phyloP scores from a whole-genome alignment of 2,797 vertebrate species.

The Cuniculus paca region DNA sequence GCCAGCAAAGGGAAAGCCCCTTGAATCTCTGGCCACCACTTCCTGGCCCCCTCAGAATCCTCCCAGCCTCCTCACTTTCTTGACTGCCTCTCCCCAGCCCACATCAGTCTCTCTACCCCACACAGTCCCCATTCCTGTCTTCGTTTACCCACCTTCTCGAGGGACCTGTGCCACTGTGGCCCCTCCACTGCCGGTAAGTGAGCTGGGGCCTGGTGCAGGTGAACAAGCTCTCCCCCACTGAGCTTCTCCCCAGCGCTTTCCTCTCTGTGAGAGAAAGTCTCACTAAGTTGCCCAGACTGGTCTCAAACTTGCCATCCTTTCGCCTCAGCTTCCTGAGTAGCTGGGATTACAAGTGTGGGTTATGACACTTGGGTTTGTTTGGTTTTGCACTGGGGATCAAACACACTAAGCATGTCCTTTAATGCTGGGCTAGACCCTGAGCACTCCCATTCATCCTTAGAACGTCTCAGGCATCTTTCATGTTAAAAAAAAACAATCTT shows the following conservation, averaged over 20 bases:
- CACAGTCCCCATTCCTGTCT: background rate
- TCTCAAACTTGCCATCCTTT: background rate
- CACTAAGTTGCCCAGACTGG: background rate
- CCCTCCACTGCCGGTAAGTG: background rate
- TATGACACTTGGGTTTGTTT: background rate
- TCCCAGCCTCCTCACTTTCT: background rate
- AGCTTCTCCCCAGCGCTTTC: background rate
- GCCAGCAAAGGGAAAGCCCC: background rate
- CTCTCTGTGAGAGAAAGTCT: background rate
- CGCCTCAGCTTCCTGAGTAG: background rate
- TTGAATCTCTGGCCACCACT: background rate
- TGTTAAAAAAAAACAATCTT: conserved; percentile 29
- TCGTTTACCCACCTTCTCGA: background rate
- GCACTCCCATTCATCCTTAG: background rate
- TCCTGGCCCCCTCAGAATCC: background rate
- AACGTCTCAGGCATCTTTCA: background rate
- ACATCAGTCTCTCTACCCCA: background rate
- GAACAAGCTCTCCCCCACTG: background rate
- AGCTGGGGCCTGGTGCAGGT: background rate
- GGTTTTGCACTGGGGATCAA: background rate
- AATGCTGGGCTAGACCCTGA: too few relatives aligned
- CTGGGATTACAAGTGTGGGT: background rate
- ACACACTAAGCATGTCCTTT: background rate
- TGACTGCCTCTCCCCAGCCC: background rate
- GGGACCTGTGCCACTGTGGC: background rate